Evolutionary conservation across 2,797 vertebrate genomes (phyloP).

Genomic region (Fringilla coelebs): DNA sequence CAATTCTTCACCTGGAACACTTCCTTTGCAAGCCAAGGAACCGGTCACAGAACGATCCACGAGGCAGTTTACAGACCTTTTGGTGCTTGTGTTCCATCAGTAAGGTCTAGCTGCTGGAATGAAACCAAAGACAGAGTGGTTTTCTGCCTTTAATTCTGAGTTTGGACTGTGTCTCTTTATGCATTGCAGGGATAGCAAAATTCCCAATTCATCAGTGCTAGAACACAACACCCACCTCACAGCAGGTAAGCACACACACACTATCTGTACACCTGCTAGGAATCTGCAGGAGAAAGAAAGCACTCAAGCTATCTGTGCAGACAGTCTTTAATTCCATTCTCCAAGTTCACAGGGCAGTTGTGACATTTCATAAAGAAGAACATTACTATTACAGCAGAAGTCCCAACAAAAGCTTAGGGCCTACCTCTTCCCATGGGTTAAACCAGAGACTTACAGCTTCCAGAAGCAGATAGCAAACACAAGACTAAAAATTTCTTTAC

Average conservation of each 20-base stretch:
- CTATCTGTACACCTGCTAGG: neutral
- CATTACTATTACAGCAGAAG: neutral
- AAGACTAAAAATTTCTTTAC: neutral
- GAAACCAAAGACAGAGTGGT: neutral
- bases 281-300: neutral
- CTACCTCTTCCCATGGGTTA: neutral
- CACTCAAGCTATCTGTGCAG: neutral
- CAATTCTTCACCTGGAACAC: neutral
- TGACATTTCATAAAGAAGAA: neutral
- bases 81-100: neutral
- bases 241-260: fast-evolving
- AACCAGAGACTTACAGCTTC: neutral
- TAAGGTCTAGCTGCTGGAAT: neutral
- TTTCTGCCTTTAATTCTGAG: neutral
- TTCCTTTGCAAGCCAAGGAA: neutral
- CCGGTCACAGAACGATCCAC: fast-evolving
- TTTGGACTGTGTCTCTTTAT: neutral
- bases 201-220: neutral
- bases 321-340: neutral
- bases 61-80: neutral
- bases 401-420: neutral
- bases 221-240: neutral
- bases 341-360: neutral
- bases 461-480: neutral
- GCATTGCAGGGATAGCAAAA: neutral